Conservation (phyloP, 2,113 vertebrate species). For the Felis chaus region DNA sequence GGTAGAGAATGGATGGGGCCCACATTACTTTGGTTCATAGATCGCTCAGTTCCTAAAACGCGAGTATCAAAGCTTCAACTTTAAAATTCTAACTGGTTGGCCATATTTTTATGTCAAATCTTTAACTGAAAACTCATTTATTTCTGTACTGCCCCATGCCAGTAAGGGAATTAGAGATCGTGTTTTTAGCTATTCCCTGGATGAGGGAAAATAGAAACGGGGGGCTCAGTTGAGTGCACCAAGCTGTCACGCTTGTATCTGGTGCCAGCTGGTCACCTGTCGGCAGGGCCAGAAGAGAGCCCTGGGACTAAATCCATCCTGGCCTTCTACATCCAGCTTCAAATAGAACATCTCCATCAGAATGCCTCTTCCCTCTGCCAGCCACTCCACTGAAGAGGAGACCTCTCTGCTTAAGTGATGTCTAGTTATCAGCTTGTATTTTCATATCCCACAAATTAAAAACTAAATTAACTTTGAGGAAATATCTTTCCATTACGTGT, state of each 20-base stretch:
- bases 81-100: neutral
- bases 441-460: constrained; percentile 57
- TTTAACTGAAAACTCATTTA: constrained; percentile 42
- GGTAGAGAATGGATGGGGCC: neutral
- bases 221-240: constrained; percentile 39
- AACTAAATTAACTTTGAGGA: neutral
- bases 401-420: neutral
- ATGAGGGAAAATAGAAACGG: constrained; percentile 23
- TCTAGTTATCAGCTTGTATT: constrained; percentile 49
- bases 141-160: neutral
- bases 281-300: neutral
- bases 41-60: neutral
- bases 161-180: neutral
- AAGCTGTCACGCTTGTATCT: neutral
- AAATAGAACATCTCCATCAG: neutral
- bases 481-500: neutral
- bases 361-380: neutral
- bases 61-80: neutral
- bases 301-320: neutral
- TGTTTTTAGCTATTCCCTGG: constrained; percentile 13
- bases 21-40: neutral
- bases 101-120: neutral
- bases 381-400: neutral
- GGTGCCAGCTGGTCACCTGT: constrained; percentile 49
- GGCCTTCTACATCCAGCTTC: neutral